A percentile compares a stretch with the other conserved stretches of the same genome.
phyloP scores from a whole-genome alignment of 2,888 invertebrate genomes.

The Catocala sponsa region DNA sequence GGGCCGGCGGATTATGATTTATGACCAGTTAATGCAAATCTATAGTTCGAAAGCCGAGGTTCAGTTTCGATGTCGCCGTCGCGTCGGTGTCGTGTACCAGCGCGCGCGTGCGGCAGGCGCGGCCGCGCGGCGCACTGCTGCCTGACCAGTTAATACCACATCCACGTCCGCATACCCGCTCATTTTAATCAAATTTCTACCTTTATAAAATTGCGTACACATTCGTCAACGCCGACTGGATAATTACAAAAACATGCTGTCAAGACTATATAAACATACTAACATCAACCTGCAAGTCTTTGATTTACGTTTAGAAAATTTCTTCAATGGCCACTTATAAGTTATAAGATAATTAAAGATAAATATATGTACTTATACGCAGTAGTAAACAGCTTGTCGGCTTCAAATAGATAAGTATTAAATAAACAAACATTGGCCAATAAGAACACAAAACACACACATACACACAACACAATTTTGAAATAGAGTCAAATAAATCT shows the following conservation, averaged over 20 bases:
- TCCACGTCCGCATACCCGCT: conserved; percentile 53
- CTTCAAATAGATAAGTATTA: conserved; percentile 27
- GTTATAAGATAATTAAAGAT: conserved; percentile 40
- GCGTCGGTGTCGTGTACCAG: conserved; percentile 20
- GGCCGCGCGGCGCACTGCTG: conserved; percentile 45
- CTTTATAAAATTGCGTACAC: conserved; percentile 61
- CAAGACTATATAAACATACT: conserved; percentile 21
- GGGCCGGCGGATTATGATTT: conserved; percentile 75
- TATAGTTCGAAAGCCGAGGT: conserved; percentile 69
- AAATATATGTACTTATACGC: conserved; percentile 27
- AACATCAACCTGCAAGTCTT: conserved; percentile 19
- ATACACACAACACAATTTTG: conserved; percentile 2
- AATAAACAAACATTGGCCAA: conserved; percentile 33
- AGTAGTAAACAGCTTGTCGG: conserved; percentile 14
- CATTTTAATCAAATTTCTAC: conserved; percentile 71
- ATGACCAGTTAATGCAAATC: conserved; percentile 79
- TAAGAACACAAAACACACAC: conserved; percentile 1
- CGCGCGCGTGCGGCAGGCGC: conserved; percentile 21
- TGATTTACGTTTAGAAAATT: conserved; percentile 34
- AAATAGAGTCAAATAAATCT: conserved; percentile 12
- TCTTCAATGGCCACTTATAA: conserved; percentile 34
- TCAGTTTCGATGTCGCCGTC: conserved; percentile 56
- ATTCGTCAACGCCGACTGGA: conserved; percentile 44
- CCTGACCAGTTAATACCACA: conserved; percentile 61
- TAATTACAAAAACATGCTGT: conserved; percentile 30